phyloP scores from a whole-genome alignment of 1,140 invertebrate genomes.

The Dysdera silvatica region DNA sequence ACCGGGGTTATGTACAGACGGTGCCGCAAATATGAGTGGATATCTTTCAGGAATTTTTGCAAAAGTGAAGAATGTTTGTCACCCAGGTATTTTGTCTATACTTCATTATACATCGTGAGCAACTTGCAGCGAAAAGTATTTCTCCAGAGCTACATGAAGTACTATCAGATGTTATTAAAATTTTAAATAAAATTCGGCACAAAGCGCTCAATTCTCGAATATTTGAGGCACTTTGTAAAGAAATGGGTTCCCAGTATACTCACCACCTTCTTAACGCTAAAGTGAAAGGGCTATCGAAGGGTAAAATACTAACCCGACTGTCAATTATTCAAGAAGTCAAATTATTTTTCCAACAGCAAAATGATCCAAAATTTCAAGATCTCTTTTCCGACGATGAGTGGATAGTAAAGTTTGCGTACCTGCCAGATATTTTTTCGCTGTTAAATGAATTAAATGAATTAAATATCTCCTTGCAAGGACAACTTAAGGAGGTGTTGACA shows the following conservation, averaged over 20 bases:
- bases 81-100: not conserved
- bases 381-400: too few species aligned
- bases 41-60: not conserved
- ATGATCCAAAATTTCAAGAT: too few species aligned
- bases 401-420: too few species aligned
- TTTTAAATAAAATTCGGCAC: not conserved
- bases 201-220: not conserved
- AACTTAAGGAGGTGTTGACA: not conserved
- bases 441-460: too few species aligned
- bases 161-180: not conserved
- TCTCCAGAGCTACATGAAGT: not conserved
- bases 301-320: too few species aligned
- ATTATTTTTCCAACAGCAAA: too few species aligned
- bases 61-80: constrained; percentile 3
- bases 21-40: not conserved
- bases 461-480: too few species aligned
- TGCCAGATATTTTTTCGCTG: too few species aligned
- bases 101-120: not conserved
- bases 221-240: not conserved
- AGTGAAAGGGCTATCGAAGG: too few species aligned
- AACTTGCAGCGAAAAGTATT: not conserved
- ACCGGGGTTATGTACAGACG: not conserved
- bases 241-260: not conserved
- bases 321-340: too few species aligned
- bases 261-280: too few species aligned